Evolutionary conservation across 2,113 vertebrate genomes (phyloP), one percentile per base, ranked within the genome.

Genomic region (Tragelaphus scriptus): DNA sequence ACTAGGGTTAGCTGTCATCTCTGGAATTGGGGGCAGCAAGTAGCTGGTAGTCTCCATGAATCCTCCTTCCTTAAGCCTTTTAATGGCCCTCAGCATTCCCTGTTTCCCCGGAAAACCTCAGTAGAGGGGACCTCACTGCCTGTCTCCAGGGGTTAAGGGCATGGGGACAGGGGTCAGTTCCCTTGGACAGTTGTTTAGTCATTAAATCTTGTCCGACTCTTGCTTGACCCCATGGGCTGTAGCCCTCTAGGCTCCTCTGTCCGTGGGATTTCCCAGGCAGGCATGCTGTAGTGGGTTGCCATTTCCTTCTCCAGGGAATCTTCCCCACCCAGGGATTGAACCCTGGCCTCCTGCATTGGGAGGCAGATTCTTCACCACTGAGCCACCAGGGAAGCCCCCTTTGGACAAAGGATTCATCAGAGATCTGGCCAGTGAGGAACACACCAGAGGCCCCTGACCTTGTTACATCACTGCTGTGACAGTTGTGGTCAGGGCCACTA

Each of bases 81-180:
- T 25, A 15, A 1, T 3, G 26, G 13, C 47, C 30, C 21, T 53
- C 36, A 6, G 5, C 23, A 0, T 32, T 75, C 59, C 13, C 36
- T 10, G 0, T 55, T 23, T 6, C 9, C 44, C 40, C 0, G 1
- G 14, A 68, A 40, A 28, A 12, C 58, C 44, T 53, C 3, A 0
- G 13, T 36, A 55, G 47, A 23, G 7, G n/a, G 59, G 59, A 15
- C 47, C 51, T 1, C 4, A 0, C 44, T 49, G 80, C 85, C 15
- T 13, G 30, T 91, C 44, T 94, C 40, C 25, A 3, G 9, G 28
- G 19, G 47, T 25, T 56, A 36, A n/a, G 49, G 55, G 55, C 26
- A 65, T 65, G 11, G 10, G 10, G 68, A 11, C 71, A 14, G 71
- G 21, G 36, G 13, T 77, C 36, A 26, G 71, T 77, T 44, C 23